Conservation (phyloP, 2,797 vertebrate genomes). For the Sebastes iracundus region DNA sequence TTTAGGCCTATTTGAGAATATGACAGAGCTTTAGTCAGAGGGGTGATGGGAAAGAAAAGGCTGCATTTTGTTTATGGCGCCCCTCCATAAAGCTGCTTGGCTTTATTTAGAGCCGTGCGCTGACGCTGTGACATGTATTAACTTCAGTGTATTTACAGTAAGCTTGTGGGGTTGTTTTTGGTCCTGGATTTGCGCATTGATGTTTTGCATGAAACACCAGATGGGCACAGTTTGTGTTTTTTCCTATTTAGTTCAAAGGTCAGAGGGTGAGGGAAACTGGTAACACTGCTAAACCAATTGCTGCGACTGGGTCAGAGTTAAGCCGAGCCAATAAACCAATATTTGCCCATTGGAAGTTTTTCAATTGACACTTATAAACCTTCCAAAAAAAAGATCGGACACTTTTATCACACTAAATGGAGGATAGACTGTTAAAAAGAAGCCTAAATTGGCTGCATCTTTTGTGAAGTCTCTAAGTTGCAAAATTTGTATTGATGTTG, state of each 20-base stretch:
- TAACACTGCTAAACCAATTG: background rate
- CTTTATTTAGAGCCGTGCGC: background rate
- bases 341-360: background rate
- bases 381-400: background rate
- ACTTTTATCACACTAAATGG: background rate
- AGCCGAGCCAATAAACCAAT: too few species aligned
- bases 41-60: conserved; percentile 36
- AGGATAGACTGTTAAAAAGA: background rate
- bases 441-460: background rate
- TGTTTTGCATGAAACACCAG: background rate
- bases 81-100: conserved; percentile 20
- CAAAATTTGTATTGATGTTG: background rate
- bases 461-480: background rate
- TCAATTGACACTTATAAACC: background rate
- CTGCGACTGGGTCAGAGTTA: background rate
- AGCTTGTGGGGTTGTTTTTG: background rate
- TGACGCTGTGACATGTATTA: background rate
- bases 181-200: background rate
- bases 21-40: conserved; percentile 47
- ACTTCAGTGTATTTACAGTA: background rate
- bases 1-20: conserved; percentile 73
- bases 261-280: background rate
- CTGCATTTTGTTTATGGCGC: conserved; percentile 30
- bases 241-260: background rate
- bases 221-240: background rate